Percentiles rank a stretch among this genome's conserved stretches.
Conservation (phyloP, 2,797 vertebrate species). For the Anabacerthia variegaticeps region DNA sequence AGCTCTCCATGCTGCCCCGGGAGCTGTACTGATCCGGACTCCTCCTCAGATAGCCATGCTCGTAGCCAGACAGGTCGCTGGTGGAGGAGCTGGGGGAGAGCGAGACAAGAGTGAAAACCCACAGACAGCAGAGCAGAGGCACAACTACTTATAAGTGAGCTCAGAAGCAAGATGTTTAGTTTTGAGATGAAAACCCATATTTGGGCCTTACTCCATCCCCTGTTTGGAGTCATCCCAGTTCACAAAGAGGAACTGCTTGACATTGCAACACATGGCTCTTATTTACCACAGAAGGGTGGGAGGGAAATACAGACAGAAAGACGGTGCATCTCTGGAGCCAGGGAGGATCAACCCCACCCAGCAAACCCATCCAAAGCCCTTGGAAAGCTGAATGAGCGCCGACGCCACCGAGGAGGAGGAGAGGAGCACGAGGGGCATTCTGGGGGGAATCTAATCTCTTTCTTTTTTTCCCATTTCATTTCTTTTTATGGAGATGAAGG, state of each 20-base stretch:
- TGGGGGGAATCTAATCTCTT: slow-evolving; percentile 3
- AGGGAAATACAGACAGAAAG: slow-evolving; percentile 19
- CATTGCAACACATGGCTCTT: slow-evolving; percentile 70
- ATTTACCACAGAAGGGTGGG: slow-evolving; percentile 60
- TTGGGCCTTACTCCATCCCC: slow-evolving; percentile 71
- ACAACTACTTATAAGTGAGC: slow-evolving; percentile 69
- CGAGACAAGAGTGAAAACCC: slow-evolving; percentile 28
- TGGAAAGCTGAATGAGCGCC: slow-evolving; percentile 27
- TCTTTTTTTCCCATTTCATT: slow-evolving; percentile 65
- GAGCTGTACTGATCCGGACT: slow-evolving; percentile 96
- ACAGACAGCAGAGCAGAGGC: slow-evolving; percentile 35
- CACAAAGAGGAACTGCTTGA: slow-evolving; percentile 61
- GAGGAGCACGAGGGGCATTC: not conserved
- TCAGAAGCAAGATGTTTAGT: slow-evolving; percentile 74
- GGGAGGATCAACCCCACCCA: slow-evolving; percentile 36
- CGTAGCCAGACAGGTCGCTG: slow-evolving; percentile 87
- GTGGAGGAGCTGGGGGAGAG: slow-evolving; percentile 84
- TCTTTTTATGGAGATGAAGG: slow-evolving; percentile 80
- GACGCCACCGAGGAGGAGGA: not conserved
- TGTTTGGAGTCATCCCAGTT: slow-evolving; percentile 70
- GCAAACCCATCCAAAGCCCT: slow-evolving; percentile 38
- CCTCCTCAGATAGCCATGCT: slow-evolving; percentile 87
- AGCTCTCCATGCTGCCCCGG: slow-evolving; percentile 94
- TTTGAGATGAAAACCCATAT: slow-evolving; percentile 75
- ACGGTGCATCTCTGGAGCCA: slow-evolving; percentile 11